Conservation (phyloP, 2,888 invertebrate genomes). For the Troilus luridus region DNA sequence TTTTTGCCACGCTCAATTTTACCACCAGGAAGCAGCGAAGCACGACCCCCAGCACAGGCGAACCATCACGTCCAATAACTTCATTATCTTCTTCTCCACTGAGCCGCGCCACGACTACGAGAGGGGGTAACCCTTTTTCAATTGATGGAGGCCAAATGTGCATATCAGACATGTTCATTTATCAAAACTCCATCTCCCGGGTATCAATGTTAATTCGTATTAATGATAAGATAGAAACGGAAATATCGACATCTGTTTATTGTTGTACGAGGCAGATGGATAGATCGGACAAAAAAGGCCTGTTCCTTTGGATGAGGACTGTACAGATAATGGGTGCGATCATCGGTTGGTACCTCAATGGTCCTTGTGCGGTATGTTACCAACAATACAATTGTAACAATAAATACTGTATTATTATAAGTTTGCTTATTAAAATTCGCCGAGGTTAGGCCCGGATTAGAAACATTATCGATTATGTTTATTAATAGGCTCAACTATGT, state of each 20-base stretch:
- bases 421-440: no score
- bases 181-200: constrained; percentile 55
- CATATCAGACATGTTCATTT: constrained; percentile 47
- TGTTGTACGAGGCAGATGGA: not conserved
- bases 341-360: not conserved
- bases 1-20: not conserved
- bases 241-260: constrained; percentile 39
- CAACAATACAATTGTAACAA: not conserved
- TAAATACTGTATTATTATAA: no score
- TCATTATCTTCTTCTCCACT: constrained; percentile 44
- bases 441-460: no score
- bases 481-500: no score
- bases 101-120: not conserved
- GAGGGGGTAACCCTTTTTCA: constrained; percentile 51
- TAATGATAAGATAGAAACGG: constrained; percentile 55
- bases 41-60: not conserved
- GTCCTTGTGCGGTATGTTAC: not conserved
- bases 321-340: not conserved
- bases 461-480: no score
- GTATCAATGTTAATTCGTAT: constrained; percentile 57
- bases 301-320: not conserved
- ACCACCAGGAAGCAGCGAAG: not conserved
- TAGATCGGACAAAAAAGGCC: not conserved
- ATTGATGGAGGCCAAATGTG: constrained; percentile 40
- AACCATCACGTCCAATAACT: constrained; percentile 45